Conservation (phyloP, 1,140 invertebrate genomes). For the Delia radicum region DNA sequence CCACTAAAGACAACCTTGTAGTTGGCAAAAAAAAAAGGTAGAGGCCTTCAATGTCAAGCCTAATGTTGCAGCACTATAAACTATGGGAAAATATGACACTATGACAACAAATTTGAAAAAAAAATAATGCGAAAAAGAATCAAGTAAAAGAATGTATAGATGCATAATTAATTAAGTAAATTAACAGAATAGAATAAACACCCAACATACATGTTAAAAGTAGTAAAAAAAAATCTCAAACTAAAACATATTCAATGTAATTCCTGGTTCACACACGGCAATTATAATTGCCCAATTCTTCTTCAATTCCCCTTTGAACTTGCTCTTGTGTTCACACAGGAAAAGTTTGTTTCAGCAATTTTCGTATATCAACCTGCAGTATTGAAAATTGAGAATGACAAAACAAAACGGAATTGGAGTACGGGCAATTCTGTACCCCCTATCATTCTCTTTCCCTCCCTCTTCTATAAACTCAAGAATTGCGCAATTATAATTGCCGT, state of each 20-base stretch:
- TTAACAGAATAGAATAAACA: not conserved
- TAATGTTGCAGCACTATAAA: not conserved
- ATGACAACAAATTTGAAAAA: not conserved
- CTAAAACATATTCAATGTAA: not conserved
- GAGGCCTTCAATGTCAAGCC: not conserved
- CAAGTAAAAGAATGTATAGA: not conserved
- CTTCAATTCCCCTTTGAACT: too few relatives aligned
- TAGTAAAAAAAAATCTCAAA: not conserved
- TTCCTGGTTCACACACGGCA: too few relatives aligned
- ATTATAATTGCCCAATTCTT: too few relatives aligned
- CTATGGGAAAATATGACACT: not conserved
- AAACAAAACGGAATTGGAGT: too few relatives aligned
- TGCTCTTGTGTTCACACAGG: too few relatives aligned
- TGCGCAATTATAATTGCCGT: too few relatives aligned
- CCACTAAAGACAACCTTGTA: not conserved
- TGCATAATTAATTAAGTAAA: not conserved
- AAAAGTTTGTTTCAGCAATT: too few relatives aligned
- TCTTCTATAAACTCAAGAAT: too few relatives aligned
- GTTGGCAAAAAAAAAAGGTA: not conserved
- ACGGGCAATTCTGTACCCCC: too few relatives aligned
- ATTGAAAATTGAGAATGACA: too few relatives aligned
- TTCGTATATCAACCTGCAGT: too few relatives aligned
- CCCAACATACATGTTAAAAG: not conserved
- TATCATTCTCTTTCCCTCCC: too few relatives aligned
- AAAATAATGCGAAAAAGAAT: not conserved